These are phyloP conservation scores for Melitaea cinxia DNA, from an alignment of 1,140 invertebrate genomes.

Conservation along the genomic window DNA sequence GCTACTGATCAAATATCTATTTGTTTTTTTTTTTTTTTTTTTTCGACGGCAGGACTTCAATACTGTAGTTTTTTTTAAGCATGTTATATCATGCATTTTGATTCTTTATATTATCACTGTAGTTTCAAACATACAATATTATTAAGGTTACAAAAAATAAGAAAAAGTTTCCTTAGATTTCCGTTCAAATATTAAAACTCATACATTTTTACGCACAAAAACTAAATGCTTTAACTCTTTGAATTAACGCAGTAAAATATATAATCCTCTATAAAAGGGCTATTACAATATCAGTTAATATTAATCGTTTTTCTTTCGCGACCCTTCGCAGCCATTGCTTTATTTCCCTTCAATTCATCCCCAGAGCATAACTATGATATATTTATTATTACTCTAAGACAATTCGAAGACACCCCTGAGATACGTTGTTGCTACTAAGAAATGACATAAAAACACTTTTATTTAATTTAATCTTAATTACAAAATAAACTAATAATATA, in stretches of 20 bases:
- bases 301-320: conserved; percentile 80
- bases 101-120: too few species aligned
- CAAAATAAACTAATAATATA: not conserved
- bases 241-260: conserved; percentile 66
- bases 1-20: too few species aligned
- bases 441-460: conserved; percentile 1
- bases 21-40: too few species aligned
- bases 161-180: too few species aligned
- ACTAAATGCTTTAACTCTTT: conserved; percentile 57
- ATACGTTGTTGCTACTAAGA: conserved; percentile 56
- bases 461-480: not conserved
- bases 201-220: too few species aligned
- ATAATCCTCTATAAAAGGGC: conserved; percentile 59
- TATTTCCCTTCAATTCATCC: conserved; percentile 76
- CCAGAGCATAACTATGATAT: conserved; percentile 75
- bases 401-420: conserved; percentile 67
- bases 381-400: conserved; percentile 76
- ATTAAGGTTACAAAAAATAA: too few species aligned
- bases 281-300: conserved; percentile 80
- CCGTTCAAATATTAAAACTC: too few species aligned
- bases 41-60: too few species aligned
- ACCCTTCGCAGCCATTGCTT: conserved; percentile 72
- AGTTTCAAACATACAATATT: too few species aligned
- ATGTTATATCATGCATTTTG: too few species aligned
- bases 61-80: too few species aligned